Evolutionary conservation across 2,113 vertebrate species (phyloP).

Genomic region (Galemys pyrenaicus): DNA sequence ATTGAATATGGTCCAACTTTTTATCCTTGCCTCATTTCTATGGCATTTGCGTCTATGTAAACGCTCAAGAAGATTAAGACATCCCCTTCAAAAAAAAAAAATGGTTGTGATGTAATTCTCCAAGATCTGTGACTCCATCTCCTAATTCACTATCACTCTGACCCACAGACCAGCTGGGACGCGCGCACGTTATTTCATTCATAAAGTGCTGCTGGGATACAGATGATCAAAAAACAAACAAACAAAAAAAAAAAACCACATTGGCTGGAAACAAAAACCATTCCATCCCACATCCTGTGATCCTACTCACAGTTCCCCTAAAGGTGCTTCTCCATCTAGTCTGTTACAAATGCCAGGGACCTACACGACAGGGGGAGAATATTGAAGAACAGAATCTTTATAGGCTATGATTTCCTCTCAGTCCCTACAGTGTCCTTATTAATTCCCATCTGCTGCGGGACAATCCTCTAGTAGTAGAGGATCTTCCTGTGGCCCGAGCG

Average conservation of each 20-base stretch:
- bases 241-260: not conserved
- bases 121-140: conserved; percentile 68
- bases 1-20: conserved; percentile 18
- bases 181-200: conserved; percentile 66
- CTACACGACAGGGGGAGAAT: not conserved
- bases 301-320: not conserved
- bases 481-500: not conserved
- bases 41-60: conserved; percentile 39
- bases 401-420: not conserved
- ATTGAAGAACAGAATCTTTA: not conserved
- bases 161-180: conserved; percentile 55
- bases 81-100: not conserved
- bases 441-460: not conserved
- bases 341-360: not conserved
- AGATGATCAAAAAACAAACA: conserved; percentile 28
- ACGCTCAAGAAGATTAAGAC: conserved; percentile 34
- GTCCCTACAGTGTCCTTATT: not conserved
- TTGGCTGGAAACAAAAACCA: conserved; percentile 33
- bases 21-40: not conserved
- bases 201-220: conserved; percentile 65
- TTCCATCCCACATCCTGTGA: not conserved
- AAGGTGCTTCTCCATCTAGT: not conserved
- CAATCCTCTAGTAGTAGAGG: not conserved
- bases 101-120: conserved; percentile 49
- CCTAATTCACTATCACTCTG: conserved; percentile 55